Evolutionary conservation across 2,888 invertebrate species (phyloP).

Genomic region (Nematopogon swammerdamellus): DNA sequence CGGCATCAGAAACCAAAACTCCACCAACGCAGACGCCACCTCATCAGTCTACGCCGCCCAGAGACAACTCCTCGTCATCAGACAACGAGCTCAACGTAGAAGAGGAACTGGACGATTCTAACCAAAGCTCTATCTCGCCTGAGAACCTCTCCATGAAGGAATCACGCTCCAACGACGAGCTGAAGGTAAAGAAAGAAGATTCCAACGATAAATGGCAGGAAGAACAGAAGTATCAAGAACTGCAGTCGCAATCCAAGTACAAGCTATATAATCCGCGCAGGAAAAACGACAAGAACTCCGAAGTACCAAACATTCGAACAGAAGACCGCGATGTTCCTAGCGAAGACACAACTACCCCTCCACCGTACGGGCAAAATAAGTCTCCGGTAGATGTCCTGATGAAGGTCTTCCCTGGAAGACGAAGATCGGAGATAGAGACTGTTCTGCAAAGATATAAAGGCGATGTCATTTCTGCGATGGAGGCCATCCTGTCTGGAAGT

Average conservation of each 20-base stretch:
- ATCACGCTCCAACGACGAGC: constrained; percentile 43
- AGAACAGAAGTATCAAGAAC: constrained; percentile 11
- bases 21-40: constrained; percentile 25
- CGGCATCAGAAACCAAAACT: constrained; percentile 28
- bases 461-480: constrained; percentile 91
- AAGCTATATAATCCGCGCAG: constrained; percentile 32
- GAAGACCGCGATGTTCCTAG: constrained; percentile 18
- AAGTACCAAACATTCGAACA: constrained; percentile 20
- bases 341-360: constrained; percentile 16
- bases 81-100: constrained; percentile 55
- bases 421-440: constrained; percentile 82
- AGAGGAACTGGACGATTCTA: constrained; percentile 49
- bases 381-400: constrained; percentile 86
- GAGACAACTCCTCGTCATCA: constrained; percentile 33
- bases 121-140: constrained; percentile 59
- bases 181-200: constrained; percentile 46
- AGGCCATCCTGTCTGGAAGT: constrained; percentile 75
- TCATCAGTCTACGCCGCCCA: constrained; percentile 36
- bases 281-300: constrained; percentile 22
- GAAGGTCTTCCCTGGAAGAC: constrained; percentile 85
- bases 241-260: constrained; percentile 28
- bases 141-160: constrained; percentile 82
- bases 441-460: constrained; percentile 81
- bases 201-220: constrained; percentile 39
- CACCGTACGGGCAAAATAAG: constrained; percentile 35